Conservation (phyloP, 2,888 invertebrate genomes). For the Coleophora deauratella region DNA sequence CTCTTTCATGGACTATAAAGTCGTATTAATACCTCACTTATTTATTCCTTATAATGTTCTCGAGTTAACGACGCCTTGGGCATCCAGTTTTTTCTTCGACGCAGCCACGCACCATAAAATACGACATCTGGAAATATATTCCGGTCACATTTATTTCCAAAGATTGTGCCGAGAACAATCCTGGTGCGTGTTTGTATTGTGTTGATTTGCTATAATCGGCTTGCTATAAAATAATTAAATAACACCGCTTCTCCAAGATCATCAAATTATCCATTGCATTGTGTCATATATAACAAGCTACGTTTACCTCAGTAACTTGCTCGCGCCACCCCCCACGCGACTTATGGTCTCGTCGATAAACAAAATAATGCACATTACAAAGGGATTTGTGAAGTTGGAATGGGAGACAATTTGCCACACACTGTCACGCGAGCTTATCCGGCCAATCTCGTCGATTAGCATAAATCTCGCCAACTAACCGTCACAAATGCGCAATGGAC, state of each 20-base stretch:
- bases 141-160: slow-evolving; percentile 44
- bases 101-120: slow-evolving; percentile 63
- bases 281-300: slow-evolving; percentile 9
- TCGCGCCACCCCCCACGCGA: slow-evolving; percentile 27
- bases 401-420: slow-evolving; percentile 68
- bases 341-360: slow-evolving; percentile 33
- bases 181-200: slow-evolving; percentile 29
- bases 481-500: slow-evolving; percentile 60
- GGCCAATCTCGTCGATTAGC: slow-evolving; percentile 68
- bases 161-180: slow-evolving; percentile 43
- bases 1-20: slow-evolving; percentile 69
- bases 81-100: slow-evolving; percentile 60
- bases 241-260: slow-evolving; percentile 4
- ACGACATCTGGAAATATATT: slow-evolving; percentile 54
- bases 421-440: slow-evolving; percentile 66
- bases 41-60: slow-evolving; percentile 70
- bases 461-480: slow-evolving; percentile 73
- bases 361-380: slow-evolving; percentile 44
- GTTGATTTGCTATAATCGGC: slow-evolving; percentile 21
- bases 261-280: slow-evolving; percentile 9
- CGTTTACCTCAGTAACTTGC: slow-evolving; percentile 14
- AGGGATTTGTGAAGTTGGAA: slow-evolving; percentile 53
- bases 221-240: slow-evolving; percentile 16
- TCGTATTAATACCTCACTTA: slow-evolving; percentile 64
- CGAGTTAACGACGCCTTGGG: slow-evolving; percentile 64